Base-by-base conservation (phyloP, 2,113 vertebrate genomes). In the Burhinus oedicnemus region DNA sequence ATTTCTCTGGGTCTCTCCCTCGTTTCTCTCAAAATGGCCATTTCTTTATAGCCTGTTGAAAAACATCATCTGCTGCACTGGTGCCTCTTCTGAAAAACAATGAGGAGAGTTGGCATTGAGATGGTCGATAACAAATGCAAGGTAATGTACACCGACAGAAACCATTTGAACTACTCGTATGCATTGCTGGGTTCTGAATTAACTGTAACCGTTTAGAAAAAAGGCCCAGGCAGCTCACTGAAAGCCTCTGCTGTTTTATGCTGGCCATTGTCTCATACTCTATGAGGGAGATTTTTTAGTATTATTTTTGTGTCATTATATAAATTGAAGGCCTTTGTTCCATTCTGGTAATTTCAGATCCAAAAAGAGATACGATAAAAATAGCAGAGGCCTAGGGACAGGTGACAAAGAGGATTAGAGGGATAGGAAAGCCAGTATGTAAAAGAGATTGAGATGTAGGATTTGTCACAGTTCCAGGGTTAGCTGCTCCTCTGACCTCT, bases 361-460 rank as follows among this genome's bases (percentile, higher is more conserved):
- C 9, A 32, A 85, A 85, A 95, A 95, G 86, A 85, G 77, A 77
- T 80, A 83, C 0, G 2, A 16, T 62, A 94, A 94, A 95, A 97
- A 96, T 90, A 97, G 70, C 84, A 78, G 81, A 72, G 70, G 95
- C 78, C 81, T 91, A 76, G 92, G 76, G 91, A 94, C 71, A 92
- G 89, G 85, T 90, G 80, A 95, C 96, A 97, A 85, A 96, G 86
- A 92, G 66, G 87, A 96, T 96, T 95, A 97, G 66, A 95, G n/a
- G 22, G 65, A 87, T 64, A 32, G 87, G 77, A 95, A 95, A 95
- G 62, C 47, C 82, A 68, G 23, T 60, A 76, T 80, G 34, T 95
- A 85, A 83, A 78, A 94, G 89, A 92, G 75, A 96, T 93, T 92
- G 92, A 95, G 92, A 95, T 0, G 0, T 75, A 89, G 83, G 72